Evolutionary conservation across 2,113 vertebrate genomes (phyloP).

Genomic region (Motacilla alba): DNA sequence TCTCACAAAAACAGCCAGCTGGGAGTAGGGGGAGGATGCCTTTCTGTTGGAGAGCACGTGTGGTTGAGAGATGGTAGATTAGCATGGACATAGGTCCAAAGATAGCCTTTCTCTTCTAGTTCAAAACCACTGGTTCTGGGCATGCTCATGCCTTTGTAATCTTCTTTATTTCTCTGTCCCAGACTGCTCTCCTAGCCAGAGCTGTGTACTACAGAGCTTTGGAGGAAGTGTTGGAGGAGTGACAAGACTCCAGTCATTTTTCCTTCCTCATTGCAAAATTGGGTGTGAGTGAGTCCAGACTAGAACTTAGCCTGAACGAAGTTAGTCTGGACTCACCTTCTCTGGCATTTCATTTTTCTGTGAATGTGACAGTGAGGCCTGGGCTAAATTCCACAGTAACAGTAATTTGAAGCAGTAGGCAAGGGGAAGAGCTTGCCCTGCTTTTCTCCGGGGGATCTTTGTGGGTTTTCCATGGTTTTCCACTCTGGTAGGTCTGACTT

Average conservation of each 20-base stretch:
- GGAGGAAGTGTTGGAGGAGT: neutral
- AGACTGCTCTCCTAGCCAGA: neutral
- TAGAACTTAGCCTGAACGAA: neutral
- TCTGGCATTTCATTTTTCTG: neutral
- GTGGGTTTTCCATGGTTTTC: slow-evolving; percentile 23
- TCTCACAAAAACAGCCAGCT: neutral
- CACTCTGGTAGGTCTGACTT: slow-evolving; percentile 65
- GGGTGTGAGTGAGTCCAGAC: neutral
- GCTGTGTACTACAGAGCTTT: neutral
- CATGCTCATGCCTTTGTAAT: neutral
- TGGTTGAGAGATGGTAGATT: neutral
- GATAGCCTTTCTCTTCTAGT: neutral
- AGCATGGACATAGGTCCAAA: neutral
- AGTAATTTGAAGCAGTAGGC: neutral
- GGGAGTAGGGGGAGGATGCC: neutral
- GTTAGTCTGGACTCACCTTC: neutral
- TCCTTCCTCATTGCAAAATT: neutral
- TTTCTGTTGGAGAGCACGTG: neutral
- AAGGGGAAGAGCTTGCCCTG: neutral
- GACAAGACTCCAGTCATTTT: neutral
- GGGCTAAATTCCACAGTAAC: neutral
- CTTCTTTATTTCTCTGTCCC: neutral
- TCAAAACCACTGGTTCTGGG: neutral
- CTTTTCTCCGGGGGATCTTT: neutral
- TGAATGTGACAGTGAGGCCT: neutral